These are phyloP conservation scores for Lordiphosa mommai DNA, from an alignment of 1,140 invertebrate genomes.

Conservation along the genomic window DNA sequence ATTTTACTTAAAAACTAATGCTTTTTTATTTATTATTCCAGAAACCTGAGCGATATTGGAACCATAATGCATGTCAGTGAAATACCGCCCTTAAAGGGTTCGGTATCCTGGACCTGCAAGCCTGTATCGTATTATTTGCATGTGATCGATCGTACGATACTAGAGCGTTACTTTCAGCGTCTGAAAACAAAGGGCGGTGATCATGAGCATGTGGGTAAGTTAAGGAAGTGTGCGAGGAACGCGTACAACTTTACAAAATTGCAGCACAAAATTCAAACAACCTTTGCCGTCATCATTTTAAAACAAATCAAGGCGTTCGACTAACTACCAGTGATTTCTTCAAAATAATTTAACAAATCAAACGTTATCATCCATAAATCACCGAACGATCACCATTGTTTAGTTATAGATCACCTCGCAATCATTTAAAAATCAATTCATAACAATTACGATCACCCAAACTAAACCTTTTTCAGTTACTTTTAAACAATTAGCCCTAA, in stretches of 20 bases:
- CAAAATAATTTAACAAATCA: too few relatives aligned
- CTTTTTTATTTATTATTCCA: constrained; percentile 21
- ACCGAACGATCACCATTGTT: too few relatives aligned
- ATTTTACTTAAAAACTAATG: neutral
- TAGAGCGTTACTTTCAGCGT: constrained; percentile 97
- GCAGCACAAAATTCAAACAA: constrained; percentile 8
- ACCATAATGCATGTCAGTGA: constrained; percentile 99
- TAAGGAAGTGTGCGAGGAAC: neutral
- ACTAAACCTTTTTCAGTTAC: too few relatives aligned
- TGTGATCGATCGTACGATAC: constrained; percentile 96
- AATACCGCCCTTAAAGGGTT: constrained; percentile 95
- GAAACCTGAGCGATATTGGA: constrained; percentile 93
- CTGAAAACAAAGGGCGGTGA: constrained; percentile 91
- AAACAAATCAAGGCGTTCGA: too few relatives aligned
- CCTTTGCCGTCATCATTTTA: too few relatives aligned
- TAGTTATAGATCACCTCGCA: too few relatives aligned
- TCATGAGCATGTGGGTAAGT: constrained; percentile 76
- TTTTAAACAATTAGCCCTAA: too few relatives aligned
- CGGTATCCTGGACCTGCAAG: constrained; percentile 98
- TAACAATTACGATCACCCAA: too few relatives aligned
- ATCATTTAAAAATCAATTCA: too few relatives aligned
- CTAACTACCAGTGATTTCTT: too few relatives aligned
- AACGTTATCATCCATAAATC: too few relatives aligned
- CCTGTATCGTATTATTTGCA: constrained; percentile 99
- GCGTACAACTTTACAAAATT: constrained; percentile 14